Conservation (phyloP, 2,113 vertebrate genomes). For the Phyllopteryx taeniolatus region DNA sequence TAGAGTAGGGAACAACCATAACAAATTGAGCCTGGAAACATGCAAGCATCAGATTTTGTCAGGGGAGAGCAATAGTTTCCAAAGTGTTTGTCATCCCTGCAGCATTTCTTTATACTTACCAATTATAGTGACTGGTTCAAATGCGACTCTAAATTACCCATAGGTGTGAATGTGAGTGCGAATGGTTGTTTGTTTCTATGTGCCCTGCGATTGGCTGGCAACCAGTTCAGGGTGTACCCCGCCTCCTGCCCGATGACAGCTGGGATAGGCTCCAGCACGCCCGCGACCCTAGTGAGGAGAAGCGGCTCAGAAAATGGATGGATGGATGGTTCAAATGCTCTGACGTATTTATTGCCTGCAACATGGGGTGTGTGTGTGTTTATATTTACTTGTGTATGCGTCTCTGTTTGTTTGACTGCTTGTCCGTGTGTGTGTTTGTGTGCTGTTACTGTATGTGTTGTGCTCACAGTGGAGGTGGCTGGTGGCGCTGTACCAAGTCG, state of each 20-base stretch:
- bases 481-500: conserved; percentile 71
- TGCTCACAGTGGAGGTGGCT: conserved; percentile 67
- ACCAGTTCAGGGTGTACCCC: no score
- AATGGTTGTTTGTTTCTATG: no score
- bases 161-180: no score
- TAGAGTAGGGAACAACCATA: conserved; percentile 53
- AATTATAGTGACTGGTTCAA: conserved; percentile 75
- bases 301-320: no score
- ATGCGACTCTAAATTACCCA: no score
- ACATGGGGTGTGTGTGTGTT: conserved; percentile 65
- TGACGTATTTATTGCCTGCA: conserved; percentile 78
- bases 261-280: no score
- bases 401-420: conserved; percentile 24
- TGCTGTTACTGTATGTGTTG: conserved; percentile 51
- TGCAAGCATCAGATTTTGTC: conserved; percentile 67
- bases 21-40: conserved; percentile 59
- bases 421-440: conserved; percentile 15
- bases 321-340: conserved; percentile 76
- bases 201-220: no score
- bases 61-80: conserved; percentile 57
- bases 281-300: no score
- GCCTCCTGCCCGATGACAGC: no score
- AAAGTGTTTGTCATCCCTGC: conserved; percentile 66
- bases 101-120: conserved; percentile 63
- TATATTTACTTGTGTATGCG: conserved; percentile 45